These are phyloP conservation scores for Eleginops maclovinus DNA, from an alignment of 2,113 vertebrate species.

Conservation along the genomic window DNA sequence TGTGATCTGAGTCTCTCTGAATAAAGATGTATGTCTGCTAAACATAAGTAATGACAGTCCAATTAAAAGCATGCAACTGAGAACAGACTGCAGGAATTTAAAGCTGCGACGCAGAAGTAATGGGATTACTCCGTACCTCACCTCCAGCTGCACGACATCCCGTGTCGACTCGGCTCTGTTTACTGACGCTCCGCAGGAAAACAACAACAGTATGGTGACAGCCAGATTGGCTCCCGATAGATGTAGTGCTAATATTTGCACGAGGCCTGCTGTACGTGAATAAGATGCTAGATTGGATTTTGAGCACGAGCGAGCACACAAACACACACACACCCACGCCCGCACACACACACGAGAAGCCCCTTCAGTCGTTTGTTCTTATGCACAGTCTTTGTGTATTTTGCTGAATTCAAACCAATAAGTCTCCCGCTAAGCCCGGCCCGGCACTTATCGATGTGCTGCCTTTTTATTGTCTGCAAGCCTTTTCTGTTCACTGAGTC, in stretches of 20 bases:
- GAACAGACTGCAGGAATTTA: slow-evolving; percentile 30
- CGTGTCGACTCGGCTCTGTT: slow-evolving; percentile 66
- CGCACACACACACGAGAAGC: slow-evolving; percentile 27
- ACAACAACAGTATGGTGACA: slow-evolving; percentile 68
- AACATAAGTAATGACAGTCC: slow-evolving; percentile 22
- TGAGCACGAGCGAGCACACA: slow-evolving; percentile 51
- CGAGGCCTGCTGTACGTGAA: slow-evolving; percentile 69
- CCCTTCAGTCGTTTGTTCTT: slow-evolving; percentile 71
- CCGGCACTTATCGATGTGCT: slow-evolving; percentile 74
- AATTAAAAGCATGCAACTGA: slow-evolving; percentile 34
- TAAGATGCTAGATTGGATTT: slow-evolving; percentile 74
- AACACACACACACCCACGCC: slow-evolving; percentile 42
- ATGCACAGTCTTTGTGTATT: slow-evolving; percentile 68
- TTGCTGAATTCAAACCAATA: slow-evolving; percentile 80
- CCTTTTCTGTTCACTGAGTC: slow-evolving; percentile 71
- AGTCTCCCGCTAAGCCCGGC: slow-evolving; percentile 64
- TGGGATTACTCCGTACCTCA: slow-evolving; percentile 37
- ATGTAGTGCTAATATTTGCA: slow-evolving; percentile 78
- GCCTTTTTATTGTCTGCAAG: slow-evolving; percentile 68
- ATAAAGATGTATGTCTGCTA: not conserved
- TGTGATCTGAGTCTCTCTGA: no score
- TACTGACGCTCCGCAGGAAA: slow-evolving; percentile 52
- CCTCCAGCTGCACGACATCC: slow-evolving; percentile 31
- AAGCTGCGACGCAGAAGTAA: slow-evolving; percentile 40
- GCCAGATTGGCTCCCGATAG: slow-evolving; percentile 77